These are phyloP conservation scores for Anolis carolinensis DNA, from an alignment of 2,113 vertebrate species.

Conservation along the genomic window DNA sequence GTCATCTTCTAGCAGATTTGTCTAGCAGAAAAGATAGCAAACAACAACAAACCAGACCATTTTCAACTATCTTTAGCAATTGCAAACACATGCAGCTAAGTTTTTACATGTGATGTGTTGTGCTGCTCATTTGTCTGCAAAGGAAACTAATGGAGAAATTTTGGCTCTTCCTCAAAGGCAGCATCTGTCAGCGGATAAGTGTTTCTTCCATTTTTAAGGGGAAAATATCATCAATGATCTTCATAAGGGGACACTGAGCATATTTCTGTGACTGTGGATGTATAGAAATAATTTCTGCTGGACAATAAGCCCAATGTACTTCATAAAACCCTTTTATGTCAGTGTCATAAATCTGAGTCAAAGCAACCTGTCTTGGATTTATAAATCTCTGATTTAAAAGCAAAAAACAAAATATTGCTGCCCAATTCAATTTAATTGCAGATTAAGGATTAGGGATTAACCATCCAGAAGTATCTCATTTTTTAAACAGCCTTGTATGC, in stretches of 20 bases:
- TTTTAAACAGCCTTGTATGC: neutral
- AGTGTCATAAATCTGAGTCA: slow-evolving; percentile 5
- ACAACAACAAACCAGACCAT: neutral
- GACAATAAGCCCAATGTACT: neutral
- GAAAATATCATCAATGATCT: neutral
- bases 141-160: neutral
- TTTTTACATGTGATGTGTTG: slow-evolving; percentile 9
- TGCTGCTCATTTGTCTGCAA: slow-evolving; percentile 5
- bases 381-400: neutral
- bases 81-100: neutral
- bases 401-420: neutral
- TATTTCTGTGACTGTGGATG: neutral
- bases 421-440: slow-evolving; percentile 16
- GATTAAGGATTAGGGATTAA: slow-evolving; percentile 13
- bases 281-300: neutral
- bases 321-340: slow-evolving; percentile 1
- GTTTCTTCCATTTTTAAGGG: neutral
- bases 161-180: slow-evolving; percentile 13
- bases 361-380: neutral
- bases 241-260: slow-evolving; percentile 3
- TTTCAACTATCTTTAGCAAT: slow-evolving; percentile 1
- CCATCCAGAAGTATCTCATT: neutral
- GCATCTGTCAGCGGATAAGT: slow-evolving; percentile 20
- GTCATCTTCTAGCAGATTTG: neutral
- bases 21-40: neutral